Conservation (phyloP, 2,888 invertebrate genomes). For the Leistus spinibarbis region DNA sequence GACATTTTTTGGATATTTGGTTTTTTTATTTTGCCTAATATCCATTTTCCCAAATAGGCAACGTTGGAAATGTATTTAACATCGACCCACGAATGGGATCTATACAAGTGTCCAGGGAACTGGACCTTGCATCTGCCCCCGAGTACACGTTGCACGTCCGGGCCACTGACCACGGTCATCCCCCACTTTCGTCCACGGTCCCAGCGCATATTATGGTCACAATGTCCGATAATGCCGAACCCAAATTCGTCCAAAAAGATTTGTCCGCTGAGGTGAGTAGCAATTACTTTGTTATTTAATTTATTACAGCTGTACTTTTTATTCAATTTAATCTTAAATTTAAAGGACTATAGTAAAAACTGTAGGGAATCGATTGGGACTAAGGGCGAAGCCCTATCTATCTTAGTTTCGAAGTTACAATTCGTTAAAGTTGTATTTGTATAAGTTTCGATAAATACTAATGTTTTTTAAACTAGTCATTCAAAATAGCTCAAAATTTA, state of each 20-base stretch:
- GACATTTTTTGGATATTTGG: slow-evolving; percentile 18
- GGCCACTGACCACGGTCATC: slow-evolving; percentile 81
- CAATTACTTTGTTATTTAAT: background rate
- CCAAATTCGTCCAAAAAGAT: slow-evolving; percentile 64
- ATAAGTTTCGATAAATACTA: no score
- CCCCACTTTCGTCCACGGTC: slow-evolving; percentile 74
- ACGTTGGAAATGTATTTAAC: slow-evolving; percentile 85
- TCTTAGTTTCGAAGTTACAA: no score
- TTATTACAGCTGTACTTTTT: no score
- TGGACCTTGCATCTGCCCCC: slow-evolving; percentile 72
- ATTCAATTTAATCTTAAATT: no score
- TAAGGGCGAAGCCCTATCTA: no score
- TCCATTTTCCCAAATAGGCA: slow-evolving; percentile 60
- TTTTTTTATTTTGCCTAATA: slow-evolving; percentile 13
- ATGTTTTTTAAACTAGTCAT: no score
- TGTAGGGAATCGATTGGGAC: no score
- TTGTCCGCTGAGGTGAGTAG: slow-evolving; percentile 55
- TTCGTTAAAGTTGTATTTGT: no score
- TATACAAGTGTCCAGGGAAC: slow-evolving; percentile 72
- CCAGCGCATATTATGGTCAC: slow-evolving; percentile 87
- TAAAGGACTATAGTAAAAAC: no score
- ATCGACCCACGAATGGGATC: slow-evolving; percentile 82
- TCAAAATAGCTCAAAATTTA: no score
- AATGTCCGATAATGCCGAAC: slow-evolving; percentile 87
- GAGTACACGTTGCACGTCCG: slow-evolving; percentile 86